phyloP scores from a whole-genome alignment of 1,140 invertebrate genomes.

The Euura lappo region DNA sequence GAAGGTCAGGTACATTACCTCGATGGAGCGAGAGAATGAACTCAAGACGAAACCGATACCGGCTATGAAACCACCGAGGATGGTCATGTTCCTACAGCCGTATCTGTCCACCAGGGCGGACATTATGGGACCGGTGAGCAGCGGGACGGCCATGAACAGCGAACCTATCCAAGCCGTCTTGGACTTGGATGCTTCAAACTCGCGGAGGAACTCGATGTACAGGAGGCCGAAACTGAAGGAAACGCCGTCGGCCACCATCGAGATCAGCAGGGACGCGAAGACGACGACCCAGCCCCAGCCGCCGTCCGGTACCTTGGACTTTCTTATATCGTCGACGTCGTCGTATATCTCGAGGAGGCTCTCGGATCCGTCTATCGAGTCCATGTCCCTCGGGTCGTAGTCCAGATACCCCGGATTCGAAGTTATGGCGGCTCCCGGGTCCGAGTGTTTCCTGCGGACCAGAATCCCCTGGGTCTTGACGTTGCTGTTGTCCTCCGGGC shows the following conservation, averaged over 20 bases:
- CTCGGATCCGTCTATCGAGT: slow-evolving; percentile 34
- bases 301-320: slow-evolving; percentile 70
- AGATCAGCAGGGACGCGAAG: slow-evolving; percentile 81
- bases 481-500: slow-evolving; percentile 21
- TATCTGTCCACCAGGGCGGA: slow-evolving; percentile 87
- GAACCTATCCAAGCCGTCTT: slow-evolving; percentile 90
- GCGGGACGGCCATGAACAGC: slow-evolving; percentile 86
- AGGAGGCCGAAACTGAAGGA: slow-evolving; percentile 92
- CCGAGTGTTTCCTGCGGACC: slow-evolving; percentile 24
- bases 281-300: slow-evolving; percentile 92
- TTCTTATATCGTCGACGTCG: slow-evolving; percentile 31
- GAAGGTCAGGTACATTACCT: slow-evolving; percentile 84
- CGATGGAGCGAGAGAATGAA: slow-evolving; percentile 73
- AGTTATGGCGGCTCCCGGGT: slow-evolving; percentile 17
- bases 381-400: slow-evolving; percentile 19
- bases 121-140: slow-evolving; percentile 85
- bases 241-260: slow-evolving; percentile 94
- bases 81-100: slow-evolving; percentile 85
- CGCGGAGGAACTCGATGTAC: slow-evolving; percentile 84
- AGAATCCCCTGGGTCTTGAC: slow-evolving; percentile 9
- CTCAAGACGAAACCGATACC: slow-evolving; percentile 82
- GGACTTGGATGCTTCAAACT: slow-evolving; percentile 82
- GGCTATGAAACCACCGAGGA: slow-evolving; percentile 78
- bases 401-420: slow-evolving; percentile 23
- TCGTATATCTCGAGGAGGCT: slow-evolving; percentile 32